Evolutionary conservation across 2,888 invertebrate species (phyloP), one percentile per base, ranked within the genome.

Genomic region (Merodon equestris): DNA sequence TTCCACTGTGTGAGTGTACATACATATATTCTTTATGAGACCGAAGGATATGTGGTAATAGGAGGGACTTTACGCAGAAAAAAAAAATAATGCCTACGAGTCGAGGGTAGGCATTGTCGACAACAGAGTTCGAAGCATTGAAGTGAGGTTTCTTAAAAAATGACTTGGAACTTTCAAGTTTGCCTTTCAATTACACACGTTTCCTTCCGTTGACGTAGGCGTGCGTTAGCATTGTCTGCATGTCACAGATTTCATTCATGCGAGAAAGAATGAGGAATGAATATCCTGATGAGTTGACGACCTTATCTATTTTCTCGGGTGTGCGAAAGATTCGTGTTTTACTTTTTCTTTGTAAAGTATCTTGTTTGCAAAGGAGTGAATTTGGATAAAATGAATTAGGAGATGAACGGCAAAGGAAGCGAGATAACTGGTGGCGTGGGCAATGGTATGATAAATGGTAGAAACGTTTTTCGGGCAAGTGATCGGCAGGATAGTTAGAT

Each of bases 181-280:
- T 42, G 42, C 44, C 51, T 13, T 60, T 54, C 40, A 40, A 54
- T 54, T 54, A 54, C 27, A 14, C 17, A 57, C 34, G 45, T 45
- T 34, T 15, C 44, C 13, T 44, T 27, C 27, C 27, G 27, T 47
- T 12, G 14, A 34, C 15, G 13, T 36, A 34, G 34, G 15, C 14
- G 18, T 10, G 36, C 36, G 60, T 19, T 18, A 10, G 60, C 36
- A 27, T 5, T 5, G n/a, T 14, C 19, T 48, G 48, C 38, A 47
- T 47, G 18, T 2, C 44, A 19, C 17, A 48, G 10, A 36, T 36
- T 48, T 36, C 27, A 45, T 58, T 47, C 34, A 15, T 58, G 14
- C n/a, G 0, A 40, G 17, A 7, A 47, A 34, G 36, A 36, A 45
- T 58, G 17, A 2, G 13, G 18, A 19, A 42, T 19, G 45, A 58